Evolutionary conservation across 2,888 invertebrate genomes (phyloP).

Genomic region (Leptinotarsa haldemani): DNA sequence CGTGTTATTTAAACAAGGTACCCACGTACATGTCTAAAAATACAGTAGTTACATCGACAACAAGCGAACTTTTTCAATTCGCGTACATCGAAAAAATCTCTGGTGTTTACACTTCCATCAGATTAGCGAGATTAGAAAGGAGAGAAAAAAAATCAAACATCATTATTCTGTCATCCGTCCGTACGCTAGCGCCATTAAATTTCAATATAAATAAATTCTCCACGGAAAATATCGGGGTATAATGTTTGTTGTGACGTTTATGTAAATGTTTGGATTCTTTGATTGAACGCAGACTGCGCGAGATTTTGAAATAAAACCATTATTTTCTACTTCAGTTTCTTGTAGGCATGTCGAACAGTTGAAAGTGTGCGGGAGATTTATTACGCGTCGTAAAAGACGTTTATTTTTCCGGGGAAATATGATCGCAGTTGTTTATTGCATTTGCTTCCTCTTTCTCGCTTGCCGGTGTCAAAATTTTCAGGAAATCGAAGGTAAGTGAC

Average conservation of each 20-base stretch:
- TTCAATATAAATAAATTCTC: constrained; percentile 49
- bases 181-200: constrained; percentile 44
- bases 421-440: constrained; percentile 51
- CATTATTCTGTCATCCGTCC: constrained; percentile 24
- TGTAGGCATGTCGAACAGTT: constrained; percentile 32
- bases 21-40: constrained; percentile 45
- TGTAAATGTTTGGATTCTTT: constrained; percentile 63
- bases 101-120: constrained; percentile 39
- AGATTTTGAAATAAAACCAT: constrained; percentile 59
- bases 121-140: constrained; percentile 34
- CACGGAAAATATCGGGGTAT: constrained; percentile 53
- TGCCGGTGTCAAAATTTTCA: constrained; percentile 45
- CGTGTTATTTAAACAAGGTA: constrained; percentile 45
- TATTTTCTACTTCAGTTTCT: constrained; percentile 52
- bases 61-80: constrained; percentile 45
- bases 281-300: constrained; percentile 59
- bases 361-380: constrained; percentile 44
- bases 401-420: constrained; percentile 53
- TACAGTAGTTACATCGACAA: constrained; percentile 50
- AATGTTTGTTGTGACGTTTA: constrained; percentile 63
- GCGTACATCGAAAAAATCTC: constrained; percentile 45
- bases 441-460: constrained; percentile 48
- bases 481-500: constrained; percentile 37
- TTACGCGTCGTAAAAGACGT: constrained; percentile 48
- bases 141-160: constrained; percentile 23